Conservation (phyloP, 2,113 vertebrate genomes). For the Cephalopterus ornatus region DNA sequence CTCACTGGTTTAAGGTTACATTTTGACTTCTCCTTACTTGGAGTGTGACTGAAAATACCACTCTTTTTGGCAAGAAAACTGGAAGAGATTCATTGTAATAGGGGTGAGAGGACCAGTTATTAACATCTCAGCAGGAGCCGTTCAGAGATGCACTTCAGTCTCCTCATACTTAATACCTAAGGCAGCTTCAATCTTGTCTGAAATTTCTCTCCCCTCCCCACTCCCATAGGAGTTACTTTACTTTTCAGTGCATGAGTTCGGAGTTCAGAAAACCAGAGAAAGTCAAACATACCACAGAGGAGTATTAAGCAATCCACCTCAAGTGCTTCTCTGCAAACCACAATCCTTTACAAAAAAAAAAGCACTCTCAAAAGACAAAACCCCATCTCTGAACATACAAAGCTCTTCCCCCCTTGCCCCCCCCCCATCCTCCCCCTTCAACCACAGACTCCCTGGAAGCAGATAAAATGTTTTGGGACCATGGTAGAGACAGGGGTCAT, state of each 20-base stretch:
- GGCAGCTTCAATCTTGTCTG: not conserved
- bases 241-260: not conserved
- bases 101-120: not conserved
- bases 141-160: not conserved
- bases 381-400: not conserved
- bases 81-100: not conserved
- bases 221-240: not conserved
- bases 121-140: not conserved
- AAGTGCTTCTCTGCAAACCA: not conserved
- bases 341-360: not conserved
- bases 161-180: not conserved
- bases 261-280: not conserved
- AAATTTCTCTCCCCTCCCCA: not conserved
- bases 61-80: slow-evolving; percentile 10
- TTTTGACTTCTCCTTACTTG: not conserved
- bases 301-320: not conserved
- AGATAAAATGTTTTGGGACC: not conserved
- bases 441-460: not conserved
- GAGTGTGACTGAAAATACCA: not conserved
- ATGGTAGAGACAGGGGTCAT: not conserved
- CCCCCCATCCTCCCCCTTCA: not conserved
- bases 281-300: not conserved
- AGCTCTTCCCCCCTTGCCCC: not conserved
- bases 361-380: not conserved
- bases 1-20: slow-evolving; percentile 23